Evolutionary conservation across 1,140 invertebrate genomes (phyloP).

Genomic region (Physella acuta): DNA sequence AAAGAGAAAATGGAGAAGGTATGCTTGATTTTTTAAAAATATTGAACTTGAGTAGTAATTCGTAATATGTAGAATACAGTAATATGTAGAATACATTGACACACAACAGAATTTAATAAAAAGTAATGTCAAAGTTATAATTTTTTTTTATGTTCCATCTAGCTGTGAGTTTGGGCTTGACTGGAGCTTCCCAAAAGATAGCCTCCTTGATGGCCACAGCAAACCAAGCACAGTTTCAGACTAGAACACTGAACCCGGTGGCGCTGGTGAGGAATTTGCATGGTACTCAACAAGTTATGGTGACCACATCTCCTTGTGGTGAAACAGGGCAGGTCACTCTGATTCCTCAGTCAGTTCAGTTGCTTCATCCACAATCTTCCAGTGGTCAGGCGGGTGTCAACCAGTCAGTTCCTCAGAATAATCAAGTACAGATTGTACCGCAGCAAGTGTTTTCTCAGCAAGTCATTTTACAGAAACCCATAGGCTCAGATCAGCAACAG

Average conservation of each 20-base stretch:
- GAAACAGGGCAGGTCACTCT: conserved; percentile 8
- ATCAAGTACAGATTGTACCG: conserved; percentile 18
- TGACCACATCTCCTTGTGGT: background rate
- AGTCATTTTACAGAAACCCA: conserved; percentile 17
- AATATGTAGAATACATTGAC: no score
- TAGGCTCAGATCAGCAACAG: conserved; percentile 16
- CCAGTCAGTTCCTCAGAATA: background rate
- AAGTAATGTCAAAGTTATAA: no score
- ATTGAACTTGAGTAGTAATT: no score
- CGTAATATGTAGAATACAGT: no score
- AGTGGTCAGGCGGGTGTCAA: background rate
- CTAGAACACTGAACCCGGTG: conserved; percentile 21
- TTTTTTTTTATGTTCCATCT: background rate
- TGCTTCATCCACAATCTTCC: background rate
- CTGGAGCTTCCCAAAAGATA: conserved; percentile 31
- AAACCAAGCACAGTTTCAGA: conserved; percentile 35
- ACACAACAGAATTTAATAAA: no score
- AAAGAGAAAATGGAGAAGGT: conserved; percentile 46
- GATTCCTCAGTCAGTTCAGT: conserved; percentile 3
- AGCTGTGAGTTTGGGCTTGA: conserved; percentile 26
- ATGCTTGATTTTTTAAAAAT: no score
- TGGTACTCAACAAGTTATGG: conserved; percentile 1
- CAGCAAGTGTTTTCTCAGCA: conserved; percentile 19
- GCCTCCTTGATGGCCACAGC: conserved; percentile 32
- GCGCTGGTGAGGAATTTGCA: background rate